Percentiles rank a stretch among this genome's conserved stretches.
phyloP scores from a whole-genome alignment of 2,888 invertebrate genomes.

The Tortricodes alternella region DNA sequence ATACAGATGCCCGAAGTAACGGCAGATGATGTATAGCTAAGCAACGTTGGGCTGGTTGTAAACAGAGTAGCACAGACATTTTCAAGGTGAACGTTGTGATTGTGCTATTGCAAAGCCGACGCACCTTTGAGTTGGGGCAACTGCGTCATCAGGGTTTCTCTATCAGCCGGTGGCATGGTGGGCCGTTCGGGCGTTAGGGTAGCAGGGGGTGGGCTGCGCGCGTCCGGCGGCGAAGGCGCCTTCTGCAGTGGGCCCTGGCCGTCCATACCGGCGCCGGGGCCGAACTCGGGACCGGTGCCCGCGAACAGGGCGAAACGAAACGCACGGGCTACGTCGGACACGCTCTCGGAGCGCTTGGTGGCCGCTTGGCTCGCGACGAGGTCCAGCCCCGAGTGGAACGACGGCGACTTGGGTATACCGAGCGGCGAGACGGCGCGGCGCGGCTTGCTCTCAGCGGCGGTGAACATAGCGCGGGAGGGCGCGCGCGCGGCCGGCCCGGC shows the following conservation, averaged over 20 bases:
- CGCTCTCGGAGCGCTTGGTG: conserved; percentile 75
- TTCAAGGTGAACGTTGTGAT: conserved; percentile 11
- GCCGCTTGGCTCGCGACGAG: conserved; percentile 85
- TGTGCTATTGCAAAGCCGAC: conserved; percentile 37
- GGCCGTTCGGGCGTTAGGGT: conserved; percentile 61
- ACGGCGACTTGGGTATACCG: conserved; percentile 93
- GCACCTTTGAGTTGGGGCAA: conserved; percentile 81
- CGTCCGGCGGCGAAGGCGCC: conserved; percentile 73
- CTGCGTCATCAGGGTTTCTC: conserved; percentile 76
- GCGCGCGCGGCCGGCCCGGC: conserved; percentile 82
- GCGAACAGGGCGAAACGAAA: conserved; percentile 75
- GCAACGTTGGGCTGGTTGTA: conserved; percentile 40
- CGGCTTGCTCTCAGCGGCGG: conserved; percentile 78
- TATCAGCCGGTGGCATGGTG: conserved; percentile 59
- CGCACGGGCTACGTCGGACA: conserved; percentile 76
- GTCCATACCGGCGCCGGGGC: conserved; percentile 60
- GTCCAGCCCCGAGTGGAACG: conserved; percentile 93
- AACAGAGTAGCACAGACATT: conserved; percentile 38
- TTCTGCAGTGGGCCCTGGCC: conserved; percentile 65
- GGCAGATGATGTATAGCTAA: conserved; percentile 39
- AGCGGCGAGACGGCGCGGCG: conserved; percentile 83
- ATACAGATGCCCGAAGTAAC: conserved; percentile 48
- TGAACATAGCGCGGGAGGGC: conserved; percentile 79
- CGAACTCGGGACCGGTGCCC: conserved; percentile 42
- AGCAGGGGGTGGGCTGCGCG: conserved; percentile 67